Percentiles rank a stretch among this genome's conserved stretches.
Evolutionary conservation across 1,140 invertebrate genomes (phyloP).

Genomic region (Carposina sasakii): DNA sequence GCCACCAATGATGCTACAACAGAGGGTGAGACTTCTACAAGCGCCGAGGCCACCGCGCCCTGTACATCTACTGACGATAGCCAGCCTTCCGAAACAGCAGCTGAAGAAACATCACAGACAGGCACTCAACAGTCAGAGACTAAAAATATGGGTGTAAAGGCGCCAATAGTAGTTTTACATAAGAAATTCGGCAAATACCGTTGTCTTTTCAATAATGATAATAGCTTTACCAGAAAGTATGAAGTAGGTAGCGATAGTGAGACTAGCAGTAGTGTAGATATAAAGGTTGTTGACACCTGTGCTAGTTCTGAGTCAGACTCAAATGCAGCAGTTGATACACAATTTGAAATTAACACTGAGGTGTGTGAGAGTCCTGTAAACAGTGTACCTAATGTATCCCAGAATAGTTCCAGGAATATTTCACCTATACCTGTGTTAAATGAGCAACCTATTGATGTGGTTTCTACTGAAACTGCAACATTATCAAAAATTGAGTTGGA

Average conservation of each 20-base stretch:
- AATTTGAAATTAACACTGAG: slow-evolving; percentile 46
- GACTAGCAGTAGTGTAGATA: slow-evolving; percentile 66
- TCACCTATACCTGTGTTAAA: slow-evolving; percentile 25
- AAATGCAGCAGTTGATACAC: slow-evolving; percentile 52
- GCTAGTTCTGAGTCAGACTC: slow-evolving; percentile 68
- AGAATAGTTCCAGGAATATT: slow-evolving; percentile 37
- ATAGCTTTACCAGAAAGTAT: slow-evolving; percentile 47
- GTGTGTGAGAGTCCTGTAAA: slow-evolving; percentile 42
- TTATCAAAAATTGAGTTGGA: no score
- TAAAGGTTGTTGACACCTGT: slow-evolving; percentile 63
- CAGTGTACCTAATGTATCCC: slow-evolving; percentile 24
- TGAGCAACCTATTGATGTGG: no score
- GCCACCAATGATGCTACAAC: slow-evolving; percentile 22
- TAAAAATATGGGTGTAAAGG: no score
- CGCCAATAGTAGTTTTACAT: slow-evolving; percentile 51
- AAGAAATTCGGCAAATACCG: slow-evolving; percentile 71
- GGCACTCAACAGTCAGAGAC: slow-evolving; percentile 23
- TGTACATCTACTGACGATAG: slow-evolving; percentile 14
- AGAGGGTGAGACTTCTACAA: slow-evolving; percentile 37
- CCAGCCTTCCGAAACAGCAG: slow-evolving; percentile 5
- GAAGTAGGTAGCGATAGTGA: slow-evolving; percentile 67
- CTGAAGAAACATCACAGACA: slow-evolving; percentile 19
- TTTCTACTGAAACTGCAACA: no score
- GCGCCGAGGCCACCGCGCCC: slow-evolving; percentile 22
- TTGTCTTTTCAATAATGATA: slow-evolving; percentile 60